These are phyloP conservation scores for Heteromurus nitidus DNA, from an alignment of 2,888 invertebrate species.

Conservation along the genomic window DNA sequence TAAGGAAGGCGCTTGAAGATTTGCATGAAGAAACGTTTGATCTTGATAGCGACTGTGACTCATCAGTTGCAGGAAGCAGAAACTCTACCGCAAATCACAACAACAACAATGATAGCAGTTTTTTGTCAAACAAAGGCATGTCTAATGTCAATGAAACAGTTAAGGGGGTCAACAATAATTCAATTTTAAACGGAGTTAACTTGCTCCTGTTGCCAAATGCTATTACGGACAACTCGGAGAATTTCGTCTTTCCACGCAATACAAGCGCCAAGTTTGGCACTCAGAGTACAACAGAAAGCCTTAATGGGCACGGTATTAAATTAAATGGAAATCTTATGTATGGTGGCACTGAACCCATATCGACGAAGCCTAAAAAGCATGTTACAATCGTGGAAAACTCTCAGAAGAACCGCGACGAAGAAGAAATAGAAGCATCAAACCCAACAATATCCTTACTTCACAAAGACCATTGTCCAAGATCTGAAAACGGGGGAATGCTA, in stretches of 20 bases:
- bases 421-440: slow-evolving; percentile 65
- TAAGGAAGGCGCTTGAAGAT: slow-evolving; percentile 59
- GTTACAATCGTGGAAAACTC: slow-evolving; percentile 45
- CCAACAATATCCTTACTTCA: slow-evolving; percentile 70
- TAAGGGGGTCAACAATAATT: slow-evolving; percentile 1
- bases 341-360: not conserved
- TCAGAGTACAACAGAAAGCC: not conserved
- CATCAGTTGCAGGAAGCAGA: slow-evolving; percentile 40
- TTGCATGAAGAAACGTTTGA: slow-evolving; percentile 68
- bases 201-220: slow-evolving; percentile 51
- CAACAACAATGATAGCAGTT: slow-evolving; percentile 30
- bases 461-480: slow-evolving; percentile 70
- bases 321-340: slow-evolving; percentile 47
- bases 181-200: slow-evolving; percentile 28
- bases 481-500: slow-evolving; percentile 46
- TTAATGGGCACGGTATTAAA: slow-evolving; percentile 25
- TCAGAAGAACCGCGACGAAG: slow-evolving; percentile 54
- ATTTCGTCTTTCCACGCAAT: slow-evolving; percentile 9
- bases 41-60: slow-evolving; percentile 54
- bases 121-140: slow-evolving; percentile 37
- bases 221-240: slow-evolving; percentile 20
- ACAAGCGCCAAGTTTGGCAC: slow-evolving; percentile 24
- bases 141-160: slow-evolving; percentile 1
- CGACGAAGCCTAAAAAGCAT: slow-evolving; percentile 38
- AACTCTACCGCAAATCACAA: slow-evolving; percentile 39